A percentile compares a stretch with the other conserved stretches of the same genome.
Evolutionary conservation across 2,113 vertebrate genomes (phyloP).

Genomic region (Phaethornis superciliosus): DNA sequence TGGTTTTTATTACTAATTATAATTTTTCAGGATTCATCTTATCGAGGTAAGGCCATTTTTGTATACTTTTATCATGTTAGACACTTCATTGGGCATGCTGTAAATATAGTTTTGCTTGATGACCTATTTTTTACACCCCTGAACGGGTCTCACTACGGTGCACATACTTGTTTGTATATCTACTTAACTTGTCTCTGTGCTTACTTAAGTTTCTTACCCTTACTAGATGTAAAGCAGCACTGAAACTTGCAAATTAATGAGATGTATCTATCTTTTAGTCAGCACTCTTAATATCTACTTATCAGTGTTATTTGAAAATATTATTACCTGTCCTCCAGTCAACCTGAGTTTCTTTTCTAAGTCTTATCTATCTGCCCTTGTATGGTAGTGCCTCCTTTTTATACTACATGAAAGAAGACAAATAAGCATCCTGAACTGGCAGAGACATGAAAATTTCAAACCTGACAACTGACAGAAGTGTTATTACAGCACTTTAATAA

Average conservation of each 20-base stretch:
- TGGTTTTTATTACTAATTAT: not conserved
- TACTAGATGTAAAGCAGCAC: conserved; percentile 23
- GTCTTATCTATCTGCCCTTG: not conserved
- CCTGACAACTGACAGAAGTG: not conserved
- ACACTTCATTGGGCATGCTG: not conserved
- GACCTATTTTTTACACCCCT: not conserved
- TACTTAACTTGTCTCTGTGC: not conserved
- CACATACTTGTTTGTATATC: not conserved
- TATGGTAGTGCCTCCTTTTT: not conserved
- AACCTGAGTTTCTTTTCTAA: not conserved
- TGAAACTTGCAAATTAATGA: conserved; percentile 29
- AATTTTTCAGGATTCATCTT: not conserved
- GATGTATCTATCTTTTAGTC: not conserved
- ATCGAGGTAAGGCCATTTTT: not conserved
- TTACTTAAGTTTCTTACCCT: conserved; percentile 2
- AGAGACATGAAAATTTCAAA: not conserved
- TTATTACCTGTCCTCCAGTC: not conserved
- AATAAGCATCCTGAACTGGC: not conserved
- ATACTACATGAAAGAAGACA: not conserved
- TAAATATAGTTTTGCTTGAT: not conserved
- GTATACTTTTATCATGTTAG: not conserved
- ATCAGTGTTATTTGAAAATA: not conserved
- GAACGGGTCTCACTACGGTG: not conserved
- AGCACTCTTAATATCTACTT: conserved; percentile 10
- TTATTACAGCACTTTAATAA: not conserved